A percentile compares a stretch with the other conserved stretches of the same genome.
Conservation (phyloP, 1,140 invertebrate species). For the Pteromalus puparum region DNA sequence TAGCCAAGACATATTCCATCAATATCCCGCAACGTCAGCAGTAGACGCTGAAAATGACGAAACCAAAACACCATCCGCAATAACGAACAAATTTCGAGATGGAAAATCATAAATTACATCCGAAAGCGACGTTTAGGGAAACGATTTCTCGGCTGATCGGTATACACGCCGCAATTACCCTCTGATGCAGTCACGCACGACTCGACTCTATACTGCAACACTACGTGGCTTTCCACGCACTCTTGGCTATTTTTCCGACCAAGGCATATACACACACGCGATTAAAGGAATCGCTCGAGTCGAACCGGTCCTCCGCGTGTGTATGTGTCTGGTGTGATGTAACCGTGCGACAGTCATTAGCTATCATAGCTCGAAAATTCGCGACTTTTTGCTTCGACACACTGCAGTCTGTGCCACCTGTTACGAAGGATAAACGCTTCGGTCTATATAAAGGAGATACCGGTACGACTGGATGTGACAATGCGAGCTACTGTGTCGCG, state of each 20-base stretch:
- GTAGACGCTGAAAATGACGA: too few relatives aligned
- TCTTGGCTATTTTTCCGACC: background rate
- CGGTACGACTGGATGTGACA: too few relatives aligned
- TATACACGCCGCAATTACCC: too few relatives aligned
- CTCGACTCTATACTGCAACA: too few relatives aligned
- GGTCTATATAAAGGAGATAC: too few relatives aligned
- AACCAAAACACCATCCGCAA: background rate
- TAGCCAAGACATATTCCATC: too few relatives aligned
- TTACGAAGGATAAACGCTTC: too few relatives aligned
- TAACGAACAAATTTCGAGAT: background rate
- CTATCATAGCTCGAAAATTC: background rate
- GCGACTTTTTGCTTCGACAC: background rate
- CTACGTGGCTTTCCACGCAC: background rate
- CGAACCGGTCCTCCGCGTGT: background rate
- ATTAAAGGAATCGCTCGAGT: background rate
- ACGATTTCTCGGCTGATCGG: background rate
- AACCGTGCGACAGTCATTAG: background rate
- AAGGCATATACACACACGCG: background rate
- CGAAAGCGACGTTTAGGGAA: background rate
- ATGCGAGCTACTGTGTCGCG: too few relatives aligned
- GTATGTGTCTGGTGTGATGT: background rate
- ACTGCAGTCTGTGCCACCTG: too few relatives aligned
- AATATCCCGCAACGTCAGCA: too few relatives aligned
- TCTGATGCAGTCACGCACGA: background rate
- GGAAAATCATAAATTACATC: background rate